phyloP scores from a whole-genome alignment of 2,888 invertebrate species.

The Spodoptera exigua region DNA sequence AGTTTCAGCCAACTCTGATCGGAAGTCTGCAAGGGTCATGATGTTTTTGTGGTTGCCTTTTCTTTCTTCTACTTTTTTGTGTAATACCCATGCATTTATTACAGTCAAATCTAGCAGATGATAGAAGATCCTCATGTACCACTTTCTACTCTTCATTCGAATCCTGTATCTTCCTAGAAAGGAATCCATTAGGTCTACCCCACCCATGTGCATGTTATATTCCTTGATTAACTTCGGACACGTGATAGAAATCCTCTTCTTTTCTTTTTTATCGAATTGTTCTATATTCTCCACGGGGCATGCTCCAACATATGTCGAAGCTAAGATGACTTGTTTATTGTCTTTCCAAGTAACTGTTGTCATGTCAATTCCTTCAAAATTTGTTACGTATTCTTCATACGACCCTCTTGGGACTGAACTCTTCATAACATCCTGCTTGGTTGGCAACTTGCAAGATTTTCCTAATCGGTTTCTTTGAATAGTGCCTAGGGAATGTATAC shows the following conservation, averaged over 20 bases:
- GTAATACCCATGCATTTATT: constrained; percentile 43
- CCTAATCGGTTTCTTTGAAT: no score
- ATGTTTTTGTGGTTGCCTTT: constrained; percentile 35
- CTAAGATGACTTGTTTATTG: no score
- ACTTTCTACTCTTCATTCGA: constrained; percentile 44
- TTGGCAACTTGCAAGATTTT: no score
- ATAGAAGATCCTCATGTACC: constrained; percentile 44
- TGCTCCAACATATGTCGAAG: constrained; percentile 29
- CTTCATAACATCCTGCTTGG: no score
- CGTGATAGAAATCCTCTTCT: not conserved
- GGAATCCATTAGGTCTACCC: no score
- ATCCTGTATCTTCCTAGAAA: constrained; percentile 42
- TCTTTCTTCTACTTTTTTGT: constrained; percentile 33
- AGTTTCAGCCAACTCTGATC: constrained; percentile 33
- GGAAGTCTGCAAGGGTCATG: constrained; percentile 48
- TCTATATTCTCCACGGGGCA: constrained; percentile 24
- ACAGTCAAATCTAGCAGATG: constrained; percentile 40
- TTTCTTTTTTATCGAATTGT: constrained; percentile 28
- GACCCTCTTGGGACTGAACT: no score
- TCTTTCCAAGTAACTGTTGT: no score
- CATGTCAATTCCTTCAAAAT: no score
- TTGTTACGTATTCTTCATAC: no score
- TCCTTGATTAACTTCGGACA: constrained; percentile 40
- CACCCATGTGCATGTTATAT: constrained; percentile 32
- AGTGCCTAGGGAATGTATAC: no score